These are phyloP conservation scores for Drosophila falleni DNA, from an alignment of 2,888 invertebrate species.

Conservation along the genomic window DNA sequence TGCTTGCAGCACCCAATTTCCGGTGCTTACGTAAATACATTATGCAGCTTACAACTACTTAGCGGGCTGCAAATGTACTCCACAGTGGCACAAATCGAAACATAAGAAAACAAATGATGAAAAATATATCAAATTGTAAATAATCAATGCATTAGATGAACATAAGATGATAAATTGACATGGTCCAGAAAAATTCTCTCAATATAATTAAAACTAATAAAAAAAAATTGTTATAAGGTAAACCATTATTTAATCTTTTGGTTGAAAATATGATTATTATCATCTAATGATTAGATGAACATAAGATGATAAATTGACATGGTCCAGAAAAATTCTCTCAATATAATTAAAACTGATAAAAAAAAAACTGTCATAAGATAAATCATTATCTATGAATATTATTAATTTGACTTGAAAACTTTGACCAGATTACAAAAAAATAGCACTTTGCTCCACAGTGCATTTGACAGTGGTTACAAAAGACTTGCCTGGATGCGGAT, in stretches of 20 bases:
- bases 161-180: too few species aligned
- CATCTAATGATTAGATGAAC: neutral
- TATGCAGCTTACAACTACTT: constrained; percentile 82
- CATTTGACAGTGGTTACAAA: neutral
- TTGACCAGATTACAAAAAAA: neutral
- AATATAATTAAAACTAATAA: too few species aligned
- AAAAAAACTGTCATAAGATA: too few species aligned
- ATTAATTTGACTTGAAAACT: too few species aligned
- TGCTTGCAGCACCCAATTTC: constrained; percentile 78
- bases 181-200: too few species aligned
- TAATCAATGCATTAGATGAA: neutral
- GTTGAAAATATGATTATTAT: too few species aligned
- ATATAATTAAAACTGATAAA: too few species aligned
- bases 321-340: too few species aligned
- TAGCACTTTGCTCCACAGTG: neutral
- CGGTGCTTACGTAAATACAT: constrained; percentile 81
- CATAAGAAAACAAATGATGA: neutral
- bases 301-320: too few species aligned
- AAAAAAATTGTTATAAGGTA: too few species aligned
- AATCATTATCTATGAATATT: too few species aligned
- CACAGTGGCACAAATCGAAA: constrained; percentile 21
- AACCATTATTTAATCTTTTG: too few species aligned
- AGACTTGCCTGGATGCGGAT: constrained; percentile 15
- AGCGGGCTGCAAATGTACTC: constrained; percentile 40
- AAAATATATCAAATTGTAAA: neutral